These are phyloP conservation scores for Pseudomyrmex dendroicus DNA, from an alignment of 1,140 invertebrate species.

Conservation along the genomic window DNA sequence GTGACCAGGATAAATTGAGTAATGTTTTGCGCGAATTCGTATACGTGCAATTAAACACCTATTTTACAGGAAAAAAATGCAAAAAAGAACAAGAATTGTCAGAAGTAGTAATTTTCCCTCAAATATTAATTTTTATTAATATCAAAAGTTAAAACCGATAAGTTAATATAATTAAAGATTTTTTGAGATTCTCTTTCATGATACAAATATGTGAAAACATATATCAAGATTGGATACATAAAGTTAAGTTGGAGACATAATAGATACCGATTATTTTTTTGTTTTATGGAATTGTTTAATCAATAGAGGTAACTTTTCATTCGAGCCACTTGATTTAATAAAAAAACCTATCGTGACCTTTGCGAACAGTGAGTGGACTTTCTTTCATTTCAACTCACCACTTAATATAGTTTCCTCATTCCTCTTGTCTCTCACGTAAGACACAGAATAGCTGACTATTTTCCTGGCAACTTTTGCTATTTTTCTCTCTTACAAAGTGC, in stretches of 20 bases:
- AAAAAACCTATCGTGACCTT: conserved; percentile 10
- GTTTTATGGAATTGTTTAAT: conserved; percentile 42
- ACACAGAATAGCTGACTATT: conserved; percentile 46
- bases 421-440: conserved; percentile 38
- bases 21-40: conserved; percentile 46
- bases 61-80: conserved; percentile 21
- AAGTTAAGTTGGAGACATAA: not conserved
- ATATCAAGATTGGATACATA: conserved; percentile 1
- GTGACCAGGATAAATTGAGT: conserved; percentile 58
- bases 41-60: conserved; percentile 35
- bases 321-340: conserved; percentile 38
- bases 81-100: conserved; percentile 1
- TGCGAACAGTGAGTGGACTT: conserved; percentile 19
- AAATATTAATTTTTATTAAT: not conserved
- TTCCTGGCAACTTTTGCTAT: conserved; percentile 28
- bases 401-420: conserved; percentile 13
- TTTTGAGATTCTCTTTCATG: not conserved
- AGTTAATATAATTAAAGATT: not conserved
- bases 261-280: not conserved
- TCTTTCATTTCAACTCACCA: conserved; percentile 26
- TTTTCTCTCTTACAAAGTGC: conserved; percentile 49
- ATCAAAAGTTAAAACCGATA: not conserved
- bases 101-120: not conserved
- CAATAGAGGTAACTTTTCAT: conserved; percentile 23
- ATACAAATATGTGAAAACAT: not conserved